These are phyloP conservation scores for Falco biarmicus DNA, from an alignment of 2,797 vertebrate genomes.

Conservation along the genomic window DNA sequence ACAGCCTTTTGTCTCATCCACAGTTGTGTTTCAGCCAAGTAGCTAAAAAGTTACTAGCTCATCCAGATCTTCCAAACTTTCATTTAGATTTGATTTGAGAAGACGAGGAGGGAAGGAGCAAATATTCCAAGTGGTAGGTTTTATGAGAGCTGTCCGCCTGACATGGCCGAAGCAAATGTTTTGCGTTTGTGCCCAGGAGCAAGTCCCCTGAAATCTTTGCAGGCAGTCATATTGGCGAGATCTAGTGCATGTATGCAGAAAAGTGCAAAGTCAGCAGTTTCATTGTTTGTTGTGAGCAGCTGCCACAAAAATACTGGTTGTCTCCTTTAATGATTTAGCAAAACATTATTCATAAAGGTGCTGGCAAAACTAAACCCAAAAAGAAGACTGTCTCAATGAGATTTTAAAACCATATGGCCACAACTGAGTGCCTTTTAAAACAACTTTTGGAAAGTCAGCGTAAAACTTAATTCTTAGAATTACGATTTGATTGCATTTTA, in stretches of 20 bases:
- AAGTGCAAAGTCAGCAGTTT: background rate
- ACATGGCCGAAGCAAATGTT: background rate
- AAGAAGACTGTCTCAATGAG: background rate
- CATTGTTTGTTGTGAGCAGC: background rate
- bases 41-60: background rate
- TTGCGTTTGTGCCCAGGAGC: background rate
- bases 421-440: background rate
- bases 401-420: background rate
- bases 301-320: background rate
- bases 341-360: background rate
- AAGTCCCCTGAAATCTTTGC: background rate
- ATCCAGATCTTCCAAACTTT: background rate
- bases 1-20: background rate
- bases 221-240: background rate
- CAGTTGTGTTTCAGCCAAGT: background rate
- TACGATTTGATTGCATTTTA: background rate
- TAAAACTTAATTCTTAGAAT: background rate
- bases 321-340: background rate
- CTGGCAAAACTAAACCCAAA: background rate
- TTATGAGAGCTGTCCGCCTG: background rate
- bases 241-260: background rate
- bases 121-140: background rate
- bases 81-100: background rate
- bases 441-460: background rate
- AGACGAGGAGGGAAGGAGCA: background rate